Base-by-base conservation (phyloP, 2,797 vertebrate species). In the Hoplostethus atlanticus region DNA sequence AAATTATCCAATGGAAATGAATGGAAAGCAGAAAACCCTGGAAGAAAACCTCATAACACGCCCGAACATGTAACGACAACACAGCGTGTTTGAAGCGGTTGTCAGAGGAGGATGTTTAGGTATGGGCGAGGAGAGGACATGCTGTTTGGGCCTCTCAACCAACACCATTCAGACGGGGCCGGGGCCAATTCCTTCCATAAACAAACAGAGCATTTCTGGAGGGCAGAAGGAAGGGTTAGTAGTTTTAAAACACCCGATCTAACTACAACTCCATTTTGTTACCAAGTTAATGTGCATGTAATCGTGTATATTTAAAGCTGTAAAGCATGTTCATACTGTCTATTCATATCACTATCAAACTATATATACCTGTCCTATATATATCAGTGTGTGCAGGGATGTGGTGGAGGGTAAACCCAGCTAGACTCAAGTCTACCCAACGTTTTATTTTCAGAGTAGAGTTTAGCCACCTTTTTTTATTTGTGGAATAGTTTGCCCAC, bases 391-490 rank as follows among this genome's bases (percentile, higher is more conserved):
- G 21, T 21, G 21, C 21, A 21, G 1, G 5, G 36, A 63, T 75
- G 53, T 7, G 42, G 76, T 44, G 44, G 34, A 79, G 25, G 7
- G 9, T 2, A 42, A 65, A 68, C 8, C 9, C 3, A 1, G 0
- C 21, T 42, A 40, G 69, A 34, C 25, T 52, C 38, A 1, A 21
- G 6, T 56, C 54, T 55, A 55, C 6, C 38, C 6, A 40, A 21
- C 12, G 15, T 5, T 62, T 40, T 21, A 55, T 51, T 34, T 47
- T 25, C 64, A 55, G 15, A 40, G 9, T 40, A 10, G 0, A 36
- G 36, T 76, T 68, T 65, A 8, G 34, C 65, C 11, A 42, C n/a
- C 54, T 79, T 40, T 71, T 84, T 81, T 71, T 36, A 30, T 83
- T 64, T 30, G 42, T 64, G 13, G 61, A 63, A 51, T 52, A 71